Evolutionary conservation across 1,140 invertebrate genomes (phyloP), one percentile per base, ranked within the genome.

Genomic region (Drosophila santomea): DNA sequence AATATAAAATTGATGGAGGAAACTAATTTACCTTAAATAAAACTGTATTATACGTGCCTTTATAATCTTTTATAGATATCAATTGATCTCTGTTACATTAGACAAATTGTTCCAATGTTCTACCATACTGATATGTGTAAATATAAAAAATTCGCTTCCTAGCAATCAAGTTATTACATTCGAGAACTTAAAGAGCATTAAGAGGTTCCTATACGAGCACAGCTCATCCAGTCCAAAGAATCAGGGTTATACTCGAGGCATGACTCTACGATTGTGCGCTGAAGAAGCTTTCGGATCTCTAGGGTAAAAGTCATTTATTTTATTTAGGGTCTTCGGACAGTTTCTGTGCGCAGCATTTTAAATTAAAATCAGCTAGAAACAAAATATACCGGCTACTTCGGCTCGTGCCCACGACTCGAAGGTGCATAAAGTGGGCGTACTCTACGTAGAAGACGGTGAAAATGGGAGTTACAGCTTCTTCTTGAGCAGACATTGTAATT

Each of bases 221-320:
- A 32, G 7, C 15, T 36, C 28, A 43, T 23, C 36, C 15, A 35
- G 35, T 14, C 38, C 3, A 50, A 17, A 71, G 68, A 81, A 51
- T 25, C 39, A 12, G 35, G 38, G 11, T 41, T 20, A 43, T 43
- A 60, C 63, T 62, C 44, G 23, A 58, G 52, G 78, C 83, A 86
- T 86, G 82, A 86, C 66, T 85, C 63, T 67, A 77, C 45, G 71
- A 66, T 78, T 80, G 44, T 77, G 76, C 69, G 54, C 47, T 32
- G 41, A 59, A 67, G 64, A 80, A 80, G 81, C 77, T 85, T 80
- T 66, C 58, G 52, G 44, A 43, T 58, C 55, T 55, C 41, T 38
- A 54, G 58, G 81, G 82, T 81, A 86, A 86, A 88, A 88, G 75
- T 88, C 74, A 88, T 86, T 86, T 86, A 88, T 86, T 66, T 86